phyloP scores from a whole-genome alignment of 2,888 invertebrate species.

The Adineta ricciae region DNA sequence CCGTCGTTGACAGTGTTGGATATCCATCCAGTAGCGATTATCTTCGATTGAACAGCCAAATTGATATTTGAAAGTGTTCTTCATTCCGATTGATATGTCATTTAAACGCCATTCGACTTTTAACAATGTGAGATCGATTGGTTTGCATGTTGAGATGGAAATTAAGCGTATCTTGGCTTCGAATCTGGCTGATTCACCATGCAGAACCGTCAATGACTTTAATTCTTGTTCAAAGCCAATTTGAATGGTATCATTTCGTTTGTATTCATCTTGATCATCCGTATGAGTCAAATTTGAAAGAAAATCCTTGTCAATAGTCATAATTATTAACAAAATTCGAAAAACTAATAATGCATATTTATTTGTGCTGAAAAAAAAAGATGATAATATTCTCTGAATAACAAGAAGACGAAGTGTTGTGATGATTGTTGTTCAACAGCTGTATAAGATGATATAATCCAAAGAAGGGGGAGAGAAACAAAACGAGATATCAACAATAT shows the following conservation, averaged over 20 bases:
- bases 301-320: not conserved
- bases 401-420: not conserved
- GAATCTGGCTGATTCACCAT: not conserved
- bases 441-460: not conserved
- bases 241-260: not conserved
- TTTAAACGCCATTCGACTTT: constrained; percentile 20
- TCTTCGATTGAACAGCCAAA: not conserved
- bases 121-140: not conserved
- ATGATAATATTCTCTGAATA: not conserved
- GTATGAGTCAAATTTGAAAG: not conserved
- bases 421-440: not conserved
- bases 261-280: not conserved
- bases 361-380: too few species aligned
- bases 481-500: not conserved
- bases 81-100: not conserved
- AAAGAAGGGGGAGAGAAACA: not conserved
- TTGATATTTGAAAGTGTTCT: not conserved
- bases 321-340: not conserved
- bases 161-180: constrained; percentile 14
- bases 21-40: not conserved
- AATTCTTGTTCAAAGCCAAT: constrained; percentile 21
- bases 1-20: not conserved
- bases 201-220: not conserved
- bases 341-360: too few species aligned
- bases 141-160: not conserved